Conservation (phyloP, 2,888 invertebrate genomes). For the Zele albiditarsus region DNA sequence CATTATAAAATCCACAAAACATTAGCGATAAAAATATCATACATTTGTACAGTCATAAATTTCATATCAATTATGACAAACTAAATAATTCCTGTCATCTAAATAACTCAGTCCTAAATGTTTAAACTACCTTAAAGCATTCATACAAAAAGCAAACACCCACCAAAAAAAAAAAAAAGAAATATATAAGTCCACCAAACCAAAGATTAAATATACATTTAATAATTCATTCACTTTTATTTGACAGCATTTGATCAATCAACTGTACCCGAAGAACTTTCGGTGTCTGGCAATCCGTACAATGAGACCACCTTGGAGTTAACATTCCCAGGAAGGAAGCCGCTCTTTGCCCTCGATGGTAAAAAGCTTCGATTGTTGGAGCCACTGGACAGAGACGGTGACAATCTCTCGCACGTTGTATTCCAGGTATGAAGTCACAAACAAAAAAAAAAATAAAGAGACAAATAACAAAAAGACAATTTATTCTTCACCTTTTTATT, state of each 20-base stretch:
- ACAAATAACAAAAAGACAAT: not conserved
- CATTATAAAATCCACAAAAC: too few relatives aligned
- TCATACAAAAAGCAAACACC: too few relatives aligned
- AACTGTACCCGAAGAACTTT: conserved; percentile 86
- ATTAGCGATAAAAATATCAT: too few relatives aligned
- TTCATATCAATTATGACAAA: too few relatives aligned
- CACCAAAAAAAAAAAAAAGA: too few relatives aligned
- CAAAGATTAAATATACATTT: too few relatives aligned
- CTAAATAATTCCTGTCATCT: too few relatives aligned
- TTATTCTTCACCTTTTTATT: not conserved
- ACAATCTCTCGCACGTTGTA: conserved; percentile 89
- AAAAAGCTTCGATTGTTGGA: conserved; percentile 86
- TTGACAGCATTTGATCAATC: conserved; percentile 85
- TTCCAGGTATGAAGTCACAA: conserved; percentile 80
- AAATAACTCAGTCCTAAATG: too few relatives aligned
- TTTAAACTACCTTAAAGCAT: too few relatives aligned
- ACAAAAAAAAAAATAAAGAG: too few relatives aligned
- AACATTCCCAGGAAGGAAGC: conserved; percentile 85
- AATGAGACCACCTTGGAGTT: conserved; percentile 85
- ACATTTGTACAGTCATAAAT: too few relatives aligned
- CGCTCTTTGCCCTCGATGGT: conserved; percentile 86
- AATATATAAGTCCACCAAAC: too few relatives aligned
- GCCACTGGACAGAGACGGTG: conserved; percentile 89
- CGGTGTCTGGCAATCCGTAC: conserved; percentile 87
- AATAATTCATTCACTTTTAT: not conserved